Percentiles rank a stretch among this genome's conserved stretches.
Conservation (phyloP, 2,888 invertebrate genomes). For the Pharmacophagus antenor region DNA sequence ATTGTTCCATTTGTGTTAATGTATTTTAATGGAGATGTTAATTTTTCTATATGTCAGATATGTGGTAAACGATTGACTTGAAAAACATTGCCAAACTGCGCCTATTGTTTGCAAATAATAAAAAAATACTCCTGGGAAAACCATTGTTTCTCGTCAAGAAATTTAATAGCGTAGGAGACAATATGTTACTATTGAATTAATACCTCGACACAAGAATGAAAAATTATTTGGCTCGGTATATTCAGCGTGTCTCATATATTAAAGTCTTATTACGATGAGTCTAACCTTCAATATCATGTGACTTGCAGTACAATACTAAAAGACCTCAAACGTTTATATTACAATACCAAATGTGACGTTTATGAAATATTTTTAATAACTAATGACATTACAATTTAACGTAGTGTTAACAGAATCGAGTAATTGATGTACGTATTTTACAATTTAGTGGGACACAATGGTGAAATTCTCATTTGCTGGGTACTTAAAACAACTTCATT, state of each 20-base stretch:
- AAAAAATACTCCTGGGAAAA: conserved; percentile 59
- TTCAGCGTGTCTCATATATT: conserved; percentile 16
- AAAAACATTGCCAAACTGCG: conserved; percentile 53
- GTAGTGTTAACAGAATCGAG: too few species aligned
- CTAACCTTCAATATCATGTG: conserved; percentile 27
- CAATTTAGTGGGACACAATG: too few species aligned
- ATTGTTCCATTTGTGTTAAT: background rate
- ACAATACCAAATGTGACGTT: background rate
- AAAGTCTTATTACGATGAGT: conserved; percentile 8
- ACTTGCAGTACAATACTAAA: conserved; percentile 22
- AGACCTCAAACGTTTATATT: conserved; percentile 25
- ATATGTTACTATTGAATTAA: conserved; percentile 40
- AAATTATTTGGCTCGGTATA: conserved; percentile 4
- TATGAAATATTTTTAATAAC: background rate
- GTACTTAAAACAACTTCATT: too few species aligned
- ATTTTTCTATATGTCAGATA: conserved; percentile 36
- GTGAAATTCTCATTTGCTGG: too few species aligned
- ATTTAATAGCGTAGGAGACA: conserved; percentile 45
- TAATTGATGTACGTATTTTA: too few species aligned
- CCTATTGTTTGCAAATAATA: conserved; percentile 55
- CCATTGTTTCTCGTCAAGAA: conserved; percentile 50
- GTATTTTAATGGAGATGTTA: conserved; percentile 33
- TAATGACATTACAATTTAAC: too few species aligned
- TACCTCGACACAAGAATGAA: conserved; percentile 41
- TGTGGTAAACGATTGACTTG: conserved; percentile 18